Percentiles rank a stretch among this genome's conserved stretches.
Conservation (phyloP, 30 jellyfish, hydroid and myxozoan genomes). For the Clytia hemisphaerica region DNA sequence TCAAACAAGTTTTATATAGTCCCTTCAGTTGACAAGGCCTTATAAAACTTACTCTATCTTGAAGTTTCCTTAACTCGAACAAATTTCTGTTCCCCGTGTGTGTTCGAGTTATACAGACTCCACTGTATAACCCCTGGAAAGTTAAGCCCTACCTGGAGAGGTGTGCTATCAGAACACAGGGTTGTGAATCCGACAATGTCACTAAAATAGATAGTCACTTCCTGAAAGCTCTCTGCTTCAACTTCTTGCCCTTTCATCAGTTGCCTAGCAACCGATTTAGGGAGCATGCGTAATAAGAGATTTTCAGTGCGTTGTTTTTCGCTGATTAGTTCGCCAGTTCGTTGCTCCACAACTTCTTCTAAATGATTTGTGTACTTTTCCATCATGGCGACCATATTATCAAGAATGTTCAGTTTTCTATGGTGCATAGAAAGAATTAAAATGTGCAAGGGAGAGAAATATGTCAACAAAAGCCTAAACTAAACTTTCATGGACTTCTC, state of each 20-base stretch:
- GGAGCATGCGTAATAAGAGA: constrained; percentile 59
- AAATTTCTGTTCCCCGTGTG: too few species aligned
- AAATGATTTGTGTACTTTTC: constrained; percentile 58
- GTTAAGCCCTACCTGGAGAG: too few species aligned
- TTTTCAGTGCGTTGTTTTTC: constrained; percentile 69
- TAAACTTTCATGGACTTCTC: too few species aligned
- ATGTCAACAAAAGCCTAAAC: too few species aligned
- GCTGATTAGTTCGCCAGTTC: constrained; percentile 39
- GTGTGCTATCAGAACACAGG: constrained; percentile 70
- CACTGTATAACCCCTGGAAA: too few species aligned
- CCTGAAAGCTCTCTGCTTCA: constrained; percentile 80
- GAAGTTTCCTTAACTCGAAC: too few species aligned
- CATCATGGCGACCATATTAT: constrained; percentile 77
- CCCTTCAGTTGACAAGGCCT: too few species aligned
- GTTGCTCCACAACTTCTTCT: constrained; percentile 60
- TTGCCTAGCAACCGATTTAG: constrained; percentile 61
- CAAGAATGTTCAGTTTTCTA: constrained; percentile 62
- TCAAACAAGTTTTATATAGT: too few species aligned
- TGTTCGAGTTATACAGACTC: too few species aligned
- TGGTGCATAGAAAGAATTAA: neutral
- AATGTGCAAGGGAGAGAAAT: too few species aligned
- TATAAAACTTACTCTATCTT: too few species aligned
- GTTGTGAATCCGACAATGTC: constrained; percentile 87
- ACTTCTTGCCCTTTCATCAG: constrained; percentile 77
- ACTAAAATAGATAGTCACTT: constrained; percentile 79